Conservation (phyloP, 2,797 vertebrate species). For the Aldrovandia affinis region DNA sequence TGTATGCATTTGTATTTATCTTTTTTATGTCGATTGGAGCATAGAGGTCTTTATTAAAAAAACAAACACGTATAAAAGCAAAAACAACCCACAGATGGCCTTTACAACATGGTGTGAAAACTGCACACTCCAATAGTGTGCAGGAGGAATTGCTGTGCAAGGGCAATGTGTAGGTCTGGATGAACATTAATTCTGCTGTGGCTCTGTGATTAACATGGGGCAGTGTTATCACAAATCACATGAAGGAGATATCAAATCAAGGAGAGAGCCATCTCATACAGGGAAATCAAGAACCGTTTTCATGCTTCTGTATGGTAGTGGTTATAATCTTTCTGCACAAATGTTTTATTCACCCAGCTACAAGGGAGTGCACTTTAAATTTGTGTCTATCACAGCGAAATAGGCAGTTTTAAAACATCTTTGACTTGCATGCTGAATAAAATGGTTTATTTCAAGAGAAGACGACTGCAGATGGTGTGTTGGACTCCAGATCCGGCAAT, state of each 20-base stretch:
- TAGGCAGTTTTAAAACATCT: background rate
- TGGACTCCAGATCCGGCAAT: slow-evolving; percentile 71
- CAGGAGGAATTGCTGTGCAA: background rate
- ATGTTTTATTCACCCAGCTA: background rate
- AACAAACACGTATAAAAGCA: background rate
- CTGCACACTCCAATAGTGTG: background rate
- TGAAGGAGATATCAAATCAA: background rate
- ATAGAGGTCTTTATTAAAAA: background rate
- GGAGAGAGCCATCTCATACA: background rate
- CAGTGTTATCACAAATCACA: background rate
- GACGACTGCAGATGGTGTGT: slow-evolving; percentile 73
- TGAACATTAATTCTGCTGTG: background rate
- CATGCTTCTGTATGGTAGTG: background rate
- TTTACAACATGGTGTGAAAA: background rate
- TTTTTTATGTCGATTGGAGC: too few relatives aligned
- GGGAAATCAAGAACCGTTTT: background rate
- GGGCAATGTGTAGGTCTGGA: background rate
- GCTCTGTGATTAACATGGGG: background rate
- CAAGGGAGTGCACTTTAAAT: background rate
- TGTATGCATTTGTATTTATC: too few relatives aligned
- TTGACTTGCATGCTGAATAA: background rate
- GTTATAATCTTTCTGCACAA: background rate
- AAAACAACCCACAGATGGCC: background rate
- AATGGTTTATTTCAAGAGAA: slow-evolving; percentile 53
- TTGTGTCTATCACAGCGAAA: background rate